Base-by-base conservation (phyloP, 2,113 vertebrate species). In the Rhizomys pruinosus region DNA sequence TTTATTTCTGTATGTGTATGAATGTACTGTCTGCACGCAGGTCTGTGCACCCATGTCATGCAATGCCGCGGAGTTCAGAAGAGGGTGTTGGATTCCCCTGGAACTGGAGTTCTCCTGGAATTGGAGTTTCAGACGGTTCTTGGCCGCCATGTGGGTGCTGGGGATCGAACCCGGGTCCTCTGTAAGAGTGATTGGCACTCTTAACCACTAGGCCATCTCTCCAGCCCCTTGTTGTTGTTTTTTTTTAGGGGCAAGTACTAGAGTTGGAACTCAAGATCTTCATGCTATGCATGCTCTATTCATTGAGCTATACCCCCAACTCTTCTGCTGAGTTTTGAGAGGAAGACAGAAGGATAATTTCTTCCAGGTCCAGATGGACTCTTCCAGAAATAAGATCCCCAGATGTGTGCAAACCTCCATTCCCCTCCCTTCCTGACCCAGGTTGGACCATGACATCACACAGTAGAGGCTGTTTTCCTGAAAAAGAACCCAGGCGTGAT, bases 391-490 rank as follows among this genome's bases (percentile, higher is more conserved):
- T 55, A 68, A 66, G 44, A 71, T 68, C 13, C 57, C 32, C 59
- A 63, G 19, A 16, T 2, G 0, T 44, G n/a, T 22, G 10, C 16
- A 72, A 89, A 27, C 25, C 44, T 57, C 3, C 16, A 57, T 39
- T 55, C 5, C 2, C 0, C 25, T 79, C 73, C 22, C 52, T 90
- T 77, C 61, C 42, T 34, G 64, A 89, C 81, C 66, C 57, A 72
- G 72, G 52, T 89, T 92, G 79, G 90, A 77, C 64, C 74, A 87
- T 96, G 89, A 96, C 90, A 73, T 96, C 96, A 93, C 55, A 59
- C n/a, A 20, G 42, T 42, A 23, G 84, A 94, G 84, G 19, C 78
- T 96, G 94, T 96, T 97, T 95, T 97, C 95, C 78, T 90, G 47
- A 92, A 89, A n/a, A 92, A 93, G 76, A 96, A 95, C 29, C 39